Evolutionary conservation across 2,113 vertebrate species (phyloP).

Genomic region (Turdus rufiventris): DNA sequence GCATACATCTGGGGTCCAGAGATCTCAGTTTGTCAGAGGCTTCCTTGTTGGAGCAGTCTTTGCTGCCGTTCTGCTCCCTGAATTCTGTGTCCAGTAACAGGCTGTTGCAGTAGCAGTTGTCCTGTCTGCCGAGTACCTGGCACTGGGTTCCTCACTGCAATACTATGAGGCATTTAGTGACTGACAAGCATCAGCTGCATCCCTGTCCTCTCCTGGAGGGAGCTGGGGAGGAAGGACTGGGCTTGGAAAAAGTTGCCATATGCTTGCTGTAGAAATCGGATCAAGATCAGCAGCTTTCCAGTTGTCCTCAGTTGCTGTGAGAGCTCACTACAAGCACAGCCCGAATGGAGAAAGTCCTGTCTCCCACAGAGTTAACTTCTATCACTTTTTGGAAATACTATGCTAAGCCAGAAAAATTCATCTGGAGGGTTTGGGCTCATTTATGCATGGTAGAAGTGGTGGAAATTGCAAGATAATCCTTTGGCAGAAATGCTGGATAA

Average conservation of each 20-base stretch:
- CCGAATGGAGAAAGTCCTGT: neutral
- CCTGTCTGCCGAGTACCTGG: fast-evolving
- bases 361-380: neutral
- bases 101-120: neutral
- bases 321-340: neutral
- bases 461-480: neutral
- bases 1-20: neutral
- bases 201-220: neutral
- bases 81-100: neutral
- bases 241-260: neutral
- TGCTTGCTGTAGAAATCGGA: neutral
- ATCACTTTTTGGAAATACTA: neutral
- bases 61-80: neutral
- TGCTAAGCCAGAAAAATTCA: neutral
- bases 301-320: neutral
- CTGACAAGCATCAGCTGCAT: neutral
- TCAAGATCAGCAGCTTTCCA: neutral
- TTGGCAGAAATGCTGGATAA: neutral
- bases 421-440: neutral
- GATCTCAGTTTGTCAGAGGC: neutral
- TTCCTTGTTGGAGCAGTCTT: neutral
- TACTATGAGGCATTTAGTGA: neutral
- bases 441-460: neutral
- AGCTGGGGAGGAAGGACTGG: neutral
- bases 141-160: neutral